Percentiles rank a stretch among this genome's conserved stretches.
Evolutionary conservation across 2,888 invertebrate species (phyloP).

Genomic region (Altica lythri): DNA sequence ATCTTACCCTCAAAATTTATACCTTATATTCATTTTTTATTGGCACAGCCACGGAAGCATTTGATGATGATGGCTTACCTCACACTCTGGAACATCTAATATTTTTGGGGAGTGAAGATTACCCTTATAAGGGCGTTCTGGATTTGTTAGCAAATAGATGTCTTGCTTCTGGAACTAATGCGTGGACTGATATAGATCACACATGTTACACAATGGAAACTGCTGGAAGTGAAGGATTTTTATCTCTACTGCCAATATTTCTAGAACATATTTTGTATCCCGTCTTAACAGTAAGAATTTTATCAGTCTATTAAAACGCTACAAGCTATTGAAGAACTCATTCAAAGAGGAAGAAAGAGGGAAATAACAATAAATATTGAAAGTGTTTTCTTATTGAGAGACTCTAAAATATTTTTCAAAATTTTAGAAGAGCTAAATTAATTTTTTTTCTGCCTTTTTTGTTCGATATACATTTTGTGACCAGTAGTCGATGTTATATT

Average conservation of each 20-base stretch:
- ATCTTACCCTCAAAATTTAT: too few relatives aligned
- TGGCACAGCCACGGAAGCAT: slow-evolving; percentile 90
- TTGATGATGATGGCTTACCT: slow-evolving; percentile 90
- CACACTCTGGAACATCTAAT: slow-evolving; percentile 92
- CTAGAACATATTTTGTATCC: slow-evolving; percentile 89
- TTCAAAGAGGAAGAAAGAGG: too few relatives aligned
- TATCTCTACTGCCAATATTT: slow-evolving; percentile 87
- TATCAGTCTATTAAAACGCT: background rate
- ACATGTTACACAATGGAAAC: slow-evolving; percentile 90
- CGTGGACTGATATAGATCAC: slow-evolving; percentile 86
- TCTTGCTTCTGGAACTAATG: slow-evolving; percentile 90
- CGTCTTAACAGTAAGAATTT: slow-evolving; percentile 66
- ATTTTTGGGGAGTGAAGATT: slow-evolving; percentile 87
- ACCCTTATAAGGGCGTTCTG: slow-evolving; percentile 87
- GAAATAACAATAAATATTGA: too few relatives aligned
- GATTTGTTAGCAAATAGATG: slow-evolving; percentile 89
- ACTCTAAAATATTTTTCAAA: too few relatives aligned
- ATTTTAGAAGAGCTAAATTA: too few relatives aligned
- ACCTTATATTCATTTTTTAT: too few relatives aligned
- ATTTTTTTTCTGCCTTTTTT: too few relatives aligned
- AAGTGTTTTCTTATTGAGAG: too few relatives aligned
- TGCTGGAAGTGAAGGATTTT: slow-evolving; percentile 84
- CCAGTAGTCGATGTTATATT: too few relatives aligned
- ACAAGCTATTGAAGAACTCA: background rate
- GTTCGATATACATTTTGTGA: too few relatives aligned